Evolutionary conservation across 2,888 invertebrate genomes (phyloP).

Genomic region (Lypha dubia): DNA sequence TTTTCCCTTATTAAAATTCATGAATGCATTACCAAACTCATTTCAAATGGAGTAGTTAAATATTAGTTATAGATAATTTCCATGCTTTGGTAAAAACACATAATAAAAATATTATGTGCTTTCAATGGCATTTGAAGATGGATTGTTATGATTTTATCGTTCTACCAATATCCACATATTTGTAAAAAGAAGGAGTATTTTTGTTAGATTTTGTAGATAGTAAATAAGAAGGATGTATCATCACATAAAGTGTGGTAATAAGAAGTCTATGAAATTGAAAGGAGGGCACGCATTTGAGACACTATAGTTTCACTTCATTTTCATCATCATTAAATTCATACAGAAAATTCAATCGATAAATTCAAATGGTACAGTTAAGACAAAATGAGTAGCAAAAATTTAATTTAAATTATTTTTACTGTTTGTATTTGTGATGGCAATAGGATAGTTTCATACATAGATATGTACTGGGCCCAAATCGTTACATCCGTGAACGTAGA

Average conservation of each 20-base stretch:
- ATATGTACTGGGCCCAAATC: too few species aligned
- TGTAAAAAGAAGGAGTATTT: background rate
- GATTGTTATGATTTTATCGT: too few species aligned
- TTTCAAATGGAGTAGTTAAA: too few species aligned
- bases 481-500: too few species aligned
- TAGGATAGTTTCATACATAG: too few species aligned
- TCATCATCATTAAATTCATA: constrained; percentile 45
- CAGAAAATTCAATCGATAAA: constrained; percentile 19
- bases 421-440: too few species aligned
- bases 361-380: background rate
- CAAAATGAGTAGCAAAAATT: background rate
- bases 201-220: background rate
- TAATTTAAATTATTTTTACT: background rate
- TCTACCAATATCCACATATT: background rate
- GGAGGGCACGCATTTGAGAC: constrained; percentile 1
- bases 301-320: constrained; percentile 34
- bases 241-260: constrained; percentile 3
- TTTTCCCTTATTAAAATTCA: too few species aligned
- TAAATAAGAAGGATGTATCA: background rate
- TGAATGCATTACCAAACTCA: too few species aligned
- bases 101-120: background rate
- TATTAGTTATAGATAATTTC: background rate
- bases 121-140: background rate
- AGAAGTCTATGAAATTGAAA: constrained; percentile 7
- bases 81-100: background rate